phyloP scores from a whole-genome alignment of 92 coral and sea anemone genomes.

The Porites lobata region DNA sequence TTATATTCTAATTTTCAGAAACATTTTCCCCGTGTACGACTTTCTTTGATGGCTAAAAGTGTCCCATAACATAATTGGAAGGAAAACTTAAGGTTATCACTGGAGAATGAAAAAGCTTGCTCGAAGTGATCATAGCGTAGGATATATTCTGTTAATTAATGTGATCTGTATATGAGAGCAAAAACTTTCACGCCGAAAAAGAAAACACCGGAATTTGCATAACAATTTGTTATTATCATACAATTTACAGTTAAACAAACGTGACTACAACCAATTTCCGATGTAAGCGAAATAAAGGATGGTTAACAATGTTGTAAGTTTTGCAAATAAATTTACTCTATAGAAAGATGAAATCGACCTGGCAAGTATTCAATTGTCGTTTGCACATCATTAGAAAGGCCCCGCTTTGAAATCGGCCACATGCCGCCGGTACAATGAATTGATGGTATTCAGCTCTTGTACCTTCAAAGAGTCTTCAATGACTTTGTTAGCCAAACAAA shows the following conservation, averaged over 20 bases:
- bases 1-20: too few species aligned
- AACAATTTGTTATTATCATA: not conserved
- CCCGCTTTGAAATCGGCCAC: not conserved
- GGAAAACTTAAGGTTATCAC: not conserved
- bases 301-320: not conserved
- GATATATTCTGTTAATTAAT: not conserved
- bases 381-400: not conserved
- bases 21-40: too few species aligned
- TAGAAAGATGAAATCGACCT: not conserved
- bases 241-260: slow-evolving; percentile 15
- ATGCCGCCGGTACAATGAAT: not conserved
- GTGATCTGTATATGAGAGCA: not conserved
- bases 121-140: not conserved
- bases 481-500: slow-evolving; percentile 15
- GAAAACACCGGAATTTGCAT: not conserved
- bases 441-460: not conserved
- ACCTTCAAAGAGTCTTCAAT: not conserved
- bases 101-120: too few species aligned
- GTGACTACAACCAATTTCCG: not conserved
- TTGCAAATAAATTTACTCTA: not conserved
- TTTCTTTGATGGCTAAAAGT: too few species aligned
- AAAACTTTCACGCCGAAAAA: not conserved
- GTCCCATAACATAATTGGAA: not conserved
- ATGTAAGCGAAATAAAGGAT: not conserved
- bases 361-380: not conserved